A percentile compares a stretch with the other conserved stretches of the same genome.
Conservation (phyloP, 2,113 vertebrate species). For the Pomatostomus ruficeps region DNA sequence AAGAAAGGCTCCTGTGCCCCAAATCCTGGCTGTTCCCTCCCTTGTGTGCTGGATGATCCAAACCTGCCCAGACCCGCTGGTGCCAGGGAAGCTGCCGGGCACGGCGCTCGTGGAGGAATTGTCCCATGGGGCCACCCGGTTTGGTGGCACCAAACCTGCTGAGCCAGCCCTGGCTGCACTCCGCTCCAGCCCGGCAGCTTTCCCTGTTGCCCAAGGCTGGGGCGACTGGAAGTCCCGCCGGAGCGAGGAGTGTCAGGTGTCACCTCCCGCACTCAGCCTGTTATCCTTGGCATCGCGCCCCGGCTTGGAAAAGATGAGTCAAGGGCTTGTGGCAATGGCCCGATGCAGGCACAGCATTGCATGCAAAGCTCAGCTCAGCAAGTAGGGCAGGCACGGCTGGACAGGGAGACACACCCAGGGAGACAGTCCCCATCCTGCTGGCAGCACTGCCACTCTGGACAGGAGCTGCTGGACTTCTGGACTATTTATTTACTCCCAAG, state of each 20-base stretch:
- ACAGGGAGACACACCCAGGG: fast-evolving
- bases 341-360: not conserved
- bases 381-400: fast-evolving
- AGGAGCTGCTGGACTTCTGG: not conserved
- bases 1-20: not conserved
- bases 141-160: slow-evolving; percentile 7
- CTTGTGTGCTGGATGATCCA: not conserved
- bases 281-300: not conserved
- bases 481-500: not conserved
- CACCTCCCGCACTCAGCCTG: not conserved
- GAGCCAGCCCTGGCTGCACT: not conserved
- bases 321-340: not conserved
- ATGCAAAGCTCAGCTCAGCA: not conserved
- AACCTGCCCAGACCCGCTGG: not conserved
- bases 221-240: fast-evolving
- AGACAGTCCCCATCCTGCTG: fast-evolving
- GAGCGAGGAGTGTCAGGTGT: not conserved
- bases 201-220: not conserved
- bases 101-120: not conserved
- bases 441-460: not conserved
- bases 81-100: not conserved
- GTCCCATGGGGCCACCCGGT: not conserved
- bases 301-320: not conserved
- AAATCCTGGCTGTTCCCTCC: not conserved
- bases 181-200: fast-evolving